Evolutionary conservation across 1,140 invertebrate genomes (phyloP), one percentile per base, ranked within the genome.

Genomic region (Apolygus lucorum): DNA sequence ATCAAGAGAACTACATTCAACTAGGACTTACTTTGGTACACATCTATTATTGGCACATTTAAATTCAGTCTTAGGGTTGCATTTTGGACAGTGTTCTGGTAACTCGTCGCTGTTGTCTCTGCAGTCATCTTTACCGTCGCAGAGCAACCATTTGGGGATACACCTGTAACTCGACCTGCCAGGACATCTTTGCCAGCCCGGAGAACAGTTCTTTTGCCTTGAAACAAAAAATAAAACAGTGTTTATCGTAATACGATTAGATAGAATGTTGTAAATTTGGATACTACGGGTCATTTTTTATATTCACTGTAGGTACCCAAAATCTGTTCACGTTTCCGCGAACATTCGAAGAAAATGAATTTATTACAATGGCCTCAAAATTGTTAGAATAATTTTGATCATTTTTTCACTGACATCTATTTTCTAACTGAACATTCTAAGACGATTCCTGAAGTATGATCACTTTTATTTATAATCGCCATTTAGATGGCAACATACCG

Each of bases 61-160:
- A 79, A 95, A 97, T 73, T 98, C 94, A n/a, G 90, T 92, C 4
- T 88, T 88, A 0, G 85, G 74, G 70, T 92, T 90, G 75, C 96
- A 98, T 63, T 87, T 86, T 0, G 92, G 93, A 78, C 96, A 98
- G 76, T 91, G 90, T 76, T 92, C 88, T 0, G 89, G 84, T 21
- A 87, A 77, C 81, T 98, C 96, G 77, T 98, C 96, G 1, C 91
- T 93, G 27, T 90, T 89, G 76, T 98, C 95, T 0, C 93, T 81
- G 73, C 92, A 94, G 74, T 93, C 91, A 72, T 95, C 92, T 78
- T 95, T 95, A 1, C 93, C 94, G 76, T 96, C 93, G 78, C 94
- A 96, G 84, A 96, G 95, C 28, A 96, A 76, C 93, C 93, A 96
- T 79, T 93, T 92, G 0, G 94, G 94, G 74, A 96, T 95, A 76